Evolutionary conservation across 2,113 vertebrate genomes (phyloP).

Genomic region (Anarrhichthys ocellatus): DNA sequence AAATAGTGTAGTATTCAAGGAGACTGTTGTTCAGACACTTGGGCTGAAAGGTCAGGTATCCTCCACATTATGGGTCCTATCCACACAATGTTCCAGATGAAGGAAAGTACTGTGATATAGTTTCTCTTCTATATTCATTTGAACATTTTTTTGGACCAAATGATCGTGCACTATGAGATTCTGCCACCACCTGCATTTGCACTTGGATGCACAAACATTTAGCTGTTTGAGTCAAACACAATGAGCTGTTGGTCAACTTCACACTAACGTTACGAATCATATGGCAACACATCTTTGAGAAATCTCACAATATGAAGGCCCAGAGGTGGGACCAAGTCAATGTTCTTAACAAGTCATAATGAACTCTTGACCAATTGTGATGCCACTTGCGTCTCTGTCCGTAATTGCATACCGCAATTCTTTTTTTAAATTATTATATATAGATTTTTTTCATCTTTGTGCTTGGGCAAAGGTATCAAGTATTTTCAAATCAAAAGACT

Average conservation of each 20-base stretch:
- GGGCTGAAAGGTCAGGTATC: not conserved
- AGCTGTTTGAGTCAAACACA: not conserved
- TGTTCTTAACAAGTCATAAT: not conserved
- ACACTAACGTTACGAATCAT: not conserved
- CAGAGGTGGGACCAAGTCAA: not conserved
- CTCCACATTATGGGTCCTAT: not conserved
- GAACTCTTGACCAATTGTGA: not conserved
- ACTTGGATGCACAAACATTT: not conserved
- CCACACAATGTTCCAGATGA: too few species aligned
- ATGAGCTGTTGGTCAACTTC: not conserved
- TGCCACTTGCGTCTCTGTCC: not conserved
- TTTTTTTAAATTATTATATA: not conserved
- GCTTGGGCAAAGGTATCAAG: not conserved
- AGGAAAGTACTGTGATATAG: too few species aligned
- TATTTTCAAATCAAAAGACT: not conserved
- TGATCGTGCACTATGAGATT: not conserved
- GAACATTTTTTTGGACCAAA: not conserved
- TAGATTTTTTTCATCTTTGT: not conserved
- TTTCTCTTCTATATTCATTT: too few species aligned
- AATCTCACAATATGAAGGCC: not conserved
- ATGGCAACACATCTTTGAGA: not conserved
- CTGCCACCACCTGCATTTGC: not conserved
- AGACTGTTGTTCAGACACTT: conserved; percentile 1
- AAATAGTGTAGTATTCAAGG: not conserved
- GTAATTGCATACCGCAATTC: not conserved